Base-by-base conservation (phyloP, 1,140 invertebrate genomes). In the Marisa cornuarietis region DNA sequence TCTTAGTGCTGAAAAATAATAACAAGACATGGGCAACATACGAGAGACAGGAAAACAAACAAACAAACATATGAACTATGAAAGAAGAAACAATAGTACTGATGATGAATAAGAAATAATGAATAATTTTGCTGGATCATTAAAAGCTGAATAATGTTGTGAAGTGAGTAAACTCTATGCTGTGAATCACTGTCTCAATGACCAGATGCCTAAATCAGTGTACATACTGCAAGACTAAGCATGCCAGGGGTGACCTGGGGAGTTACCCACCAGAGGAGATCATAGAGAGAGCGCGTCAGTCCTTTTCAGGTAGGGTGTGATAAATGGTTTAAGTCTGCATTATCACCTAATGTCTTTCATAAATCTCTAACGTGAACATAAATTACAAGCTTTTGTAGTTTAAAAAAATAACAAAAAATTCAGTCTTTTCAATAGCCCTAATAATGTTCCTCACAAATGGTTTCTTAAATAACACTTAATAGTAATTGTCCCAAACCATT, bases 181-280 rank as follows among this genome's bases (percentile, higher is more conserved):
- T 42, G 31, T 42, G 31, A 42, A 42, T 42, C 6, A 6, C n/a
- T 42, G 16, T 71, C 71, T 18, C 54, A 22, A 82, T 68, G 85
- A 81, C 9, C 79, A 92, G 98, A 0, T 99, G 98, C 88, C 91
- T 99, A 9, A 99, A 99, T 92, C 96, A 99, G 85, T 99, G 98
- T 89, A 99, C 98, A 0, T 99, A 99, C 89, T 99, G 98, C 88
- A 99, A 99, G 91, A 99, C 98, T 0, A 99, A 99, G 90, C 97
- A 98, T 91, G 98, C 98, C 0, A 91, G 98, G 82, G 98, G 98
- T 0, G 96, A 99, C 88, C 90, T 99, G 3, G 97, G 96, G 0
- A 99, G 97, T 90, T 99, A 99, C 92, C 94, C 94, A 0, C 94
- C 96, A 0, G 90, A 92, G 52, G 92, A 93, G 76, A 92, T 94